Base-by-base conservation (phyloP, 2,888 invertebrate species). In the Tenthredo livida region DNA sequence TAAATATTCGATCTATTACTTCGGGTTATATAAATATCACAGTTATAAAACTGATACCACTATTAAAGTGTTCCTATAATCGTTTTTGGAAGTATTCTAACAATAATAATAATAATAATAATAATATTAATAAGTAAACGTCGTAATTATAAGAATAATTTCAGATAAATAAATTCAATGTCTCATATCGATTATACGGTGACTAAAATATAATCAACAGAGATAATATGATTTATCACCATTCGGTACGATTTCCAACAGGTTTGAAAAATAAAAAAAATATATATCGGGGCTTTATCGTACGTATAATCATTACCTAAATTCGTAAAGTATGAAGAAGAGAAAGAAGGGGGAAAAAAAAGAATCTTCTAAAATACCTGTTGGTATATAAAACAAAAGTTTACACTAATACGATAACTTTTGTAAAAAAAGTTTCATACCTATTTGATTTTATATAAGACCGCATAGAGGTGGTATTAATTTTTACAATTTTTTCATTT, bases 11-110 rank as follows among this genome's bases (percentile, higher is more conserved):
- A 61, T 58, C 61, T 61, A 33, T 40, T 80, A 29, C 37, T 86
- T 82, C 84, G 73, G 67, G 88, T 85, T 89, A 61, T 58, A 90
- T 89, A 92, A 91, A 92, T 93, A 93, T 93, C 92, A 93, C 92
- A 93, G 92, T 92, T 91, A 90, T 89, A 91, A 91, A 91, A 92
- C 92, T 92, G 91, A 90, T 89, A 88, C 88, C 89, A 89, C 87
- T 86, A 67, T 80, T 10, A 61, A 80, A 84, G 84, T 84, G 47
- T 72, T 77, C 17, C 67, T 85, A 77, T 82, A 47, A 47, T 73
- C 77, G 84, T 85, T 86, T 82, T 84, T 61, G 40, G 61, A 80
- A 40, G 5, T 80, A 61, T 58, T 61, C 40, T 47, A 80, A 21
- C 54, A 54, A 25, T n/a, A 29, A 29, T 33, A 77, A 77, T n/a